Base-by-base conservation (phyloP, 2,888 invertebrate species). In the Palloptera scutellata region DNA sequence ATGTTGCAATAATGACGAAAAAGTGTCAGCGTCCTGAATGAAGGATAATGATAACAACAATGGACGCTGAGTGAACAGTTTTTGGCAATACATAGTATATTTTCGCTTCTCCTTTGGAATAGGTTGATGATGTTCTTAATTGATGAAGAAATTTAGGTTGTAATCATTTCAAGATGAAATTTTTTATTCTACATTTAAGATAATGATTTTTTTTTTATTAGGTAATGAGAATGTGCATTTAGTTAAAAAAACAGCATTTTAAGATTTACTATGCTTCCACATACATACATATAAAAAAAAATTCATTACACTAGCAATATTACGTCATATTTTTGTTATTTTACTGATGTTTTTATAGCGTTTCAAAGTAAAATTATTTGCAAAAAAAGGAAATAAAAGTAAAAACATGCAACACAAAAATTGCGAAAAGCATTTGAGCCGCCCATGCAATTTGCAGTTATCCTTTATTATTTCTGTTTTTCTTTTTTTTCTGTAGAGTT, bases 1-100 rank as follows among this genome's bases (percentile, higher is more conserved):
- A 71, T 71, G 79, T 75, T 80, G 74, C 79, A 73, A 79, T 81
- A 81, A 81, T 79, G 79, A 79, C 79, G 79, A 79, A 81, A 79
- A 81, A 79, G 80, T 81, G 79, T 79, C 79, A 79, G 78, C 79
- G 75, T 81, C 80, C 81, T 80, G 73, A 75, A 66, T 70, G 70
- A 72, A 72, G 70, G 72, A 72, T 72, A 70, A 68, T 30, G 6
- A 30, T 72, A 71, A 72, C 71, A 72, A 68, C 71, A 72, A 71
- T 72, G 72, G 72, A 72, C 72, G 69, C 69, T 72, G 72, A 65
- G 41, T 63, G 51, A 52, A 54, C 57, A 52, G 59, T 45, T 70
- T 66, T 45, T 63, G 64, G 59, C 15, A 11, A 53, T 53, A n/a
- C 64, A 69, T 61, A 65, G 66, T 65, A 70, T 60, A 66, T 65